phyloP scores from a whole-genome alignment of 2,797 vertebrate species.

The Bufotes viridis region DNA sequence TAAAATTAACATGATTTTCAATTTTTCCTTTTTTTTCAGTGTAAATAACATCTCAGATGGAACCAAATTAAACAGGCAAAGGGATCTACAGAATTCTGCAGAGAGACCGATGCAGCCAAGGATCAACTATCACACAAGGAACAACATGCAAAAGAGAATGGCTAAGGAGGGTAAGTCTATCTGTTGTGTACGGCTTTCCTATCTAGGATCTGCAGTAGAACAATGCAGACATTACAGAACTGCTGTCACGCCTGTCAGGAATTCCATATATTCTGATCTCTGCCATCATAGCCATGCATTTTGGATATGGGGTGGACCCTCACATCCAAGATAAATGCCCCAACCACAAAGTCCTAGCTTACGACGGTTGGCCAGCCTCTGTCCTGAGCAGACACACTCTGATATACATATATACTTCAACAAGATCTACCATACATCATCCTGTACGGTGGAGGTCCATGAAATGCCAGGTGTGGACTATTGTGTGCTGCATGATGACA shows the following conservation, averaged over 20 bases:
- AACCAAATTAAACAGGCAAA: constrained; percentile 25
- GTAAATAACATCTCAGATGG: constrained; percentile 47
- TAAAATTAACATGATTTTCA: not conserved
- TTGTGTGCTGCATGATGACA: too few species aligned
- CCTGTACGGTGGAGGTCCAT: too few species aligned
- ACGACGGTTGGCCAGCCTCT: too few species aligned
- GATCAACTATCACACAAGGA: constrained; percentile 34
- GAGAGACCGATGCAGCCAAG: constrained; percentile 20
- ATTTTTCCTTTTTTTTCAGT: constrained; percentile 25
- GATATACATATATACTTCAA: too few species aligned
- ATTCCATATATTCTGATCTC: not conserved
- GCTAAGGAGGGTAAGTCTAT: constrained; percentile 45
- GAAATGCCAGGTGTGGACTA: too few species aligned
- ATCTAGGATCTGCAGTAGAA: not conserved
- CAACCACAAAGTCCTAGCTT: not conserved
- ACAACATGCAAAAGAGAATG: constrained; percentile 37
- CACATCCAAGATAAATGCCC: not conserved
- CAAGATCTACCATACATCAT: too few species aligned
- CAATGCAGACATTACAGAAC: not conserved
- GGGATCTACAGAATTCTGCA: constrained; percentile 13
- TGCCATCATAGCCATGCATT: not conserved
- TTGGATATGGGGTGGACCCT: not conserved
- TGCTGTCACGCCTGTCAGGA: too few species aligned
- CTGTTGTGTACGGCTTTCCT: not conserved
- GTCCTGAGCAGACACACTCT: too few species aligned